phyloP scores from a whole-genome alignment of 2,113 vertebrate genomes.

The Junco hyemalis region DNA sequence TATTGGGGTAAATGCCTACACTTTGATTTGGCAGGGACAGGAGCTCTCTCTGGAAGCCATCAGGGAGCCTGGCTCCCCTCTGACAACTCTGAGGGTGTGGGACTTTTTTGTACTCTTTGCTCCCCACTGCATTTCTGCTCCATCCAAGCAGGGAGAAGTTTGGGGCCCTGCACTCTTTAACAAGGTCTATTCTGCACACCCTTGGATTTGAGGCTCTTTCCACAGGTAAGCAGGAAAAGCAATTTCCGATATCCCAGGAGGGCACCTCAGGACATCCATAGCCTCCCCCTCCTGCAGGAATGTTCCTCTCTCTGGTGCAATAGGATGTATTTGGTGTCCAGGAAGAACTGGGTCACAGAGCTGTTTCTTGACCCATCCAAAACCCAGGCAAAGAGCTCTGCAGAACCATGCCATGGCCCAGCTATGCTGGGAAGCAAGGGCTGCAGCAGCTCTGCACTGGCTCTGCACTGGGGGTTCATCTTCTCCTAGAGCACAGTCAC shows the following conservation, averaged over 20 bases:
- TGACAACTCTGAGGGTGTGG: not conserved
- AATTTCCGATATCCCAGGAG: not conserved
- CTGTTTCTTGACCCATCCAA: not conserved
- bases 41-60: not conserved
- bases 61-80: not conserved
- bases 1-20: not conserved
- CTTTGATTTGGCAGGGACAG: not conserved
- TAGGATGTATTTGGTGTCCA: not conserved
- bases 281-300: not conserved
- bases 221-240: not conserved
- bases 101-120: not conserved
- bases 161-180: not conserved
- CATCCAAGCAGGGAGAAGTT: not conserved
- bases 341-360: not conserved
- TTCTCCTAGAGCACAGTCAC: not conserved
- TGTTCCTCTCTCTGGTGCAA: not conserved
- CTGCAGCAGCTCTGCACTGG: not conserved
- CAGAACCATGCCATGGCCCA: not conserved
- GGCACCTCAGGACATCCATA: not conserved
- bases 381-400: not conserved
- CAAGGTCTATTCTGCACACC: not conserved
- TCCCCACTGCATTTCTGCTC: not conserved
- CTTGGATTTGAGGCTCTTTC: not conserved
- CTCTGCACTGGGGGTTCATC: not conserved
- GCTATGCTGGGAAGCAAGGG: not conserved